Evolutionary conservation across 2,888 invertebrate species (phyloP), one percentile per base, ranked within the genome.

Genomic region (Beris chalybata): DNA sequence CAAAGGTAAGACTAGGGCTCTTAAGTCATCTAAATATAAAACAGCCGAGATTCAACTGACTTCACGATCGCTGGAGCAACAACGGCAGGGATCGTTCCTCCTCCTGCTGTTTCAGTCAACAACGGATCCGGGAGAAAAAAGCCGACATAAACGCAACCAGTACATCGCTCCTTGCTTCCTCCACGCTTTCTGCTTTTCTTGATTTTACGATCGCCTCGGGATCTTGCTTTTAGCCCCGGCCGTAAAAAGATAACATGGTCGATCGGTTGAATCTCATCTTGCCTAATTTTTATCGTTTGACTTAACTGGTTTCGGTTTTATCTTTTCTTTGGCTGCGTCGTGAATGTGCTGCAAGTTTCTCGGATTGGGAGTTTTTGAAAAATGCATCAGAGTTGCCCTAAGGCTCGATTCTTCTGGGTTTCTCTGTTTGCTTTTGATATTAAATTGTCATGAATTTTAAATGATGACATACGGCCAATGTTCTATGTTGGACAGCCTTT

Each of bases 161-260:
- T 9, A 38, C 38, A 38, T 9, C 38, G 38, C 38, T 38, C 38
- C 38, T 38, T 38, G 38, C 38, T 38, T 38, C 38, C 7, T 7
- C 5, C 7, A 38, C 9, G 38, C 38, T 38, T 38, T 38, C 52
- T 52, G 53, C 52, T 63, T 54, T 64, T 53, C 53, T 54, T 53
- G 64, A 52, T 45, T 64, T 64, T 64, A 64, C 54, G 54, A 64
- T 54, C 38, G 38, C 38, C 38, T 38, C 38, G 38, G 38, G 38
- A 38, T 38, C 38, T 38, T 38, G 38, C 38, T 38, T 38, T 2
- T 38, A 38, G 38, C 38, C 38, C 38, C 1, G 9, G 7, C 7
- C 5, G 38, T 38, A 7, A 38, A 32, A 38, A 38, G 38, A 38
- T 38, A 38, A 38, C 38, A 38, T 38, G 38, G 38, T 9, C 38